Evolutionary conservation across 2,113 vertebrate species (phyloP), one percentile per base, ranked within the genome.

Genomic region (Coryphaenoides rupestris): DNA sequence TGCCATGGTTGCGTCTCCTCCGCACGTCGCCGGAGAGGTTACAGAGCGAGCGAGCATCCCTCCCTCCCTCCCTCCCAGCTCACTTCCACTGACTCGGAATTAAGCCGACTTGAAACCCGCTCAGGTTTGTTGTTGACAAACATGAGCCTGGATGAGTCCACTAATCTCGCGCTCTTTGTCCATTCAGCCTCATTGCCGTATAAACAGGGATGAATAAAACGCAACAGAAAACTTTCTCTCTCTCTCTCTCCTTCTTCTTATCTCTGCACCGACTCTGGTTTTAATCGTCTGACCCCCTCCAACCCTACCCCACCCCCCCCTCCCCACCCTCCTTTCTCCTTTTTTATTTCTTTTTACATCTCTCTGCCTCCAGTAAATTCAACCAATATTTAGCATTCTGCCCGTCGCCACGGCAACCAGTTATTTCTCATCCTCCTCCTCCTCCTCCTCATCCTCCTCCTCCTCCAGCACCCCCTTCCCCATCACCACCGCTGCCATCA

Each of bases 321-420:
- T 74, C 75, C 64, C 68, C 63, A 77, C 76, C 78, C 78, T 79
- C 49, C 33, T 40, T 40, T 40, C 7, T 40, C 2, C 9, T 80
- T 79, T 49, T n/a, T n/a, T n/a, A n/a, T n/a, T n/a, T n/a, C n/a
- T n/a, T n/a, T n/a, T n/a, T n/a, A n/a, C 85, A 82, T 86, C 82
- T 88, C 83, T 79, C 78, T 77, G 76, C 54, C 76, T 82, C 46
- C 45, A 63, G 73, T 86, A 84, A 80, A 78, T 82, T 82, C 85
- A 23, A 69, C 89, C 84, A 17, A 81, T 89, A 85, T 92, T 92
- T 90, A 89, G 80, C 9, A 24, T 50, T 84, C 76, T 65, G 74
- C 74, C 2, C 62, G 84, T 96, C 90, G 78, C 92, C 91, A 90
- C 90, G 90, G 91, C 85, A 78, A 94, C 87, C 73, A 60, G 74